A percentile compares a stretch with the other conserved stretches of the same genome.
phyloP scores from a whole-genome alignment of 2,113 vertebrate genomes.

The Peromyscus maniculatus region DNA sequence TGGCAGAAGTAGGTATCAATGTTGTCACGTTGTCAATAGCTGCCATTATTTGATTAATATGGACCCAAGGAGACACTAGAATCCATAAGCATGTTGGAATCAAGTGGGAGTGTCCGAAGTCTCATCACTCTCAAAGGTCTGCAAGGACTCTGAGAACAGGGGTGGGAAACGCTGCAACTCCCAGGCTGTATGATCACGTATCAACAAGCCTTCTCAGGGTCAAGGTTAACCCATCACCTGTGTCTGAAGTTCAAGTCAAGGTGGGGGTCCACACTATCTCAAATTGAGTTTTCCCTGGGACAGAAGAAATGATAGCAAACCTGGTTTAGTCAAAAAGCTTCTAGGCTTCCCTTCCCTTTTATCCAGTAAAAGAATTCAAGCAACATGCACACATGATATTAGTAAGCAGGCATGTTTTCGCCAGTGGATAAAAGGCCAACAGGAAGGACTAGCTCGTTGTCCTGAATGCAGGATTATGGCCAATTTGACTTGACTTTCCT shows the following conservation, averaged over 20 bases:
- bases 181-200: neutral
- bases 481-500: neutral
- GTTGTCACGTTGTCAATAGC: neutral
- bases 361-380: neutral
- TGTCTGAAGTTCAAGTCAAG: neutral
- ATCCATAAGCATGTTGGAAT: neutral
- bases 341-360: neutral
- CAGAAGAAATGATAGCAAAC: neutral
- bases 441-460: neutral
- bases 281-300: slow-evolving; percentile 2
- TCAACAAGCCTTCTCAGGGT: neutral
- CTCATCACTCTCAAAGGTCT: neutral
- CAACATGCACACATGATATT: neutral
- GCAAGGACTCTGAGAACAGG: neutral
- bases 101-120: neutral
- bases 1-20: neutral
- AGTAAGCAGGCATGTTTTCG: slow-evolving; percentile 14
- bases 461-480: neutral
- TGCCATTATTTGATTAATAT: neutral
- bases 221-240: neutral
- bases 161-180: neutral
- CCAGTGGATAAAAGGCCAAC: neutral
- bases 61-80: neutral
- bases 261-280: neutral
- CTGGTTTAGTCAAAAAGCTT: neutral